phyloP scores from a whole-genome alignment of 1,140 invertebrate species.

The Catajapyx aquilonaris region DNA sequence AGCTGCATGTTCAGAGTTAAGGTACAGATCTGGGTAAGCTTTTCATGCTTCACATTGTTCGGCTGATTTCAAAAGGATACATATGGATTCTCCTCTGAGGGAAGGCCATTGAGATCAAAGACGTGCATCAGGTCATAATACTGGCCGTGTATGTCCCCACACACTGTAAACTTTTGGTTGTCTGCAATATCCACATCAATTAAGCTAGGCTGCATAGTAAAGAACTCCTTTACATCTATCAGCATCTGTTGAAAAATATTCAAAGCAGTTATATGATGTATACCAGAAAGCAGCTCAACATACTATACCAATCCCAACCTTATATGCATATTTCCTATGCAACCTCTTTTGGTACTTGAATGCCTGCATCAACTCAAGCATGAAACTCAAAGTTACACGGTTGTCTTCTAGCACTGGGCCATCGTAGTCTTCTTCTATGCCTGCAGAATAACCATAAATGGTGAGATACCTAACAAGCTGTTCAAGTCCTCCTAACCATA shows the following conservation, averaged over 20 bases:
- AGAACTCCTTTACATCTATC: constrained; percentile 67
- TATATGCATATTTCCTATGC: constrained; percentile 93
- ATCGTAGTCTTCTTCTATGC: constrained; percentile 81
- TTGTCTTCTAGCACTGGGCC: constrained; percentile 79
- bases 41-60: background rate
- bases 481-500: no score
- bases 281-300: no score
- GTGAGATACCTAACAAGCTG: no score
- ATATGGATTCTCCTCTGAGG: constrained; percentile 89
- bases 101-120: constrained; percentile 88
- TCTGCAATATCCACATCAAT: constrained; percentile 75
- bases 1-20: constrained; percentile 29
- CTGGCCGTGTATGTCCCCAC: constrained; percentile 99
- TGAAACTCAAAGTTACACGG: constrained; percentile 64
- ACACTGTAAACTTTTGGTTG: constrained; percentile 89
- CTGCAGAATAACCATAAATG: constrained; percentile 32
- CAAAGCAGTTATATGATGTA: constrained; percentile 5
- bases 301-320: constrained; percentile 44
- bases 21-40: constrained; percentile 9
- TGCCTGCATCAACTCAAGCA: constrained; percentile 67
- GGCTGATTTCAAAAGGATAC: constrained; percentile 30
- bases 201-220: constrained; percentile 65
- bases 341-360: constrained; percentile 85
- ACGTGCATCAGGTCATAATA: constrained; percentile 98
- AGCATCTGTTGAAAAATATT: constrained; percentile 46